Evolutionary conservation across 2,113 vertebrate species (phyloP).

Genomic region (Helogale parvula): DNA sequence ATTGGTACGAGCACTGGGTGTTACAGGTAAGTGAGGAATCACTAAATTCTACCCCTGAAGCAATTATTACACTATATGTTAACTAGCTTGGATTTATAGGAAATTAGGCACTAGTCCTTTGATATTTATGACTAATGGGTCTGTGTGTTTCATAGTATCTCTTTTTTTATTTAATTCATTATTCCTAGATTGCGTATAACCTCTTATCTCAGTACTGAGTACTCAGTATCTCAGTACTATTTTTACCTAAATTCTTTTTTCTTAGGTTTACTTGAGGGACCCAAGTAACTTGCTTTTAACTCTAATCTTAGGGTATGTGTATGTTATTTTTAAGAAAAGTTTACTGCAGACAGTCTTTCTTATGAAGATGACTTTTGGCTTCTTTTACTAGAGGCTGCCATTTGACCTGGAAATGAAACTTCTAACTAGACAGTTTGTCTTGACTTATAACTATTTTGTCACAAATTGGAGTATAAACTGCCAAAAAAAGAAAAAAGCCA

Average conservation of each 20-base stretch:
- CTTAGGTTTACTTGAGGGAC: neutral
- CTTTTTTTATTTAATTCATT: neutral
- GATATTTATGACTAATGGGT: neutral
- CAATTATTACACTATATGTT: neutral
- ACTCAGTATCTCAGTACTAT: neutral
- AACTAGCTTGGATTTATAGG: neutral
- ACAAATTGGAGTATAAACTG: slow-evolving; percentile 44
- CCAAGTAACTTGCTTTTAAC: neutral
- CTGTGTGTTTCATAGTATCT: neutral
- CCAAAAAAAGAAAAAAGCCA: slow-evolving; percentile 50
- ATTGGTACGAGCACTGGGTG: neutral
- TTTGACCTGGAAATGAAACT: slow-evolving; percentile 42
- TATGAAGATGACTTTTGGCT: neutral
- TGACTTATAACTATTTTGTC: slow-evolving; percentile 26
- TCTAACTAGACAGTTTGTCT: neutral
- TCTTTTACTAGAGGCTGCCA: neutral
- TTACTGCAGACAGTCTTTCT: neutral
- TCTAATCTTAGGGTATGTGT: neutral
- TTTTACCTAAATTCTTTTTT: neutral
- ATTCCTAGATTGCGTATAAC: neutral
- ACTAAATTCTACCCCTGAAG: neutral
- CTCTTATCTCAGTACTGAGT: neutral
- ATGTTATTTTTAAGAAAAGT: neutral
- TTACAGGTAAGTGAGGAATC: neutral
- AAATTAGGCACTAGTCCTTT: neutral